Evolutionary conservation across 2,797 vertebrate species (phyloP).

Genomic region (Enteromius thamalakanensis): DNA sequence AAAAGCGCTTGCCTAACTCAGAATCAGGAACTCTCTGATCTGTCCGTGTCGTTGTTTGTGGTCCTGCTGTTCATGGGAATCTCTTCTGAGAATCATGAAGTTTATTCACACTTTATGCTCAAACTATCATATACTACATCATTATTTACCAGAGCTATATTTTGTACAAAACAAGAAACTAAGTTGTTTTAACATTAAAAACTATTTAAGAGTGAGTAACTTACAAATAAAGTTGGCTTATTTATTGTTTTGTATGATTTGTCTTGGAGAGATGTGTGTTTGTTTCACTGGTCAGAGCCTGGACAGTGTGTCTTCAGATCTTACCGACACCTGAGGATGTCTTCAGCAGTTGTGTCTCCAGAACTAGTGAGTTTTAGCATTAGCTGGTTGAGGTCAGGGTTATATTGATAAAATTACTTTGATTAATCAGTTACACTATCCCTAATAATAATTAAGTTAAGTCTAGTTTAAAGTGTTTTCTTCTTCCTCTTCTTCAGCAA

Average conservation of each 20-base stretch:
- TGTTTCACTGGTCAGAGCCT: background rate
- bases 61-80: background rate
- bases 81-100: background rate
- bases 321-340: background rate
- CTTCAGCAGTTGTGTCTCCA: background rate
- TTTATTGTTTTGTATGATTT: background rate
- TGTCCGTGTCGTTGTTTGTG: background rate
- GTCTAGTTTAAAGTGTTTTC: background rate
- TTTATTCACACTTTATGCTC: background rate
- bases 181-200: constrained; percentile 1
- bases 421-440: too few species aligned
- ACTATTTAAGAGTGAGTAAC: background rate
- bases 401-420: background rate
- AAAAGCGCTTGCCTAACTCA: background rate
- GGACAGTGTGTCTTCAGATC: background rate
- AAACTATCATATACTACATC: background rate
- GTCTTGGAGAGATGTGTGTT: background rate
- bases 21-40: background rate
- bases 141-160: background rate
- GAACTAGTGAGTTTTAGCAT: background rate
- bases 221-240: constrained; percentile 19
- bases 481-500: background rate
- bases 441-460: too few species aligned
- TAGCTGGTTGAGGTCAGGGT: background rate
- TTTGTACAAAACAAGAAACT: constrained; percentile 4